A percentile compares a stretch with the other conserved stretches of the same genome.
Evolutionary conservation across 1,140 invertebrate genomes (phyloP).

Genomic region (Camponotus pennsylvanicus): DNA sequence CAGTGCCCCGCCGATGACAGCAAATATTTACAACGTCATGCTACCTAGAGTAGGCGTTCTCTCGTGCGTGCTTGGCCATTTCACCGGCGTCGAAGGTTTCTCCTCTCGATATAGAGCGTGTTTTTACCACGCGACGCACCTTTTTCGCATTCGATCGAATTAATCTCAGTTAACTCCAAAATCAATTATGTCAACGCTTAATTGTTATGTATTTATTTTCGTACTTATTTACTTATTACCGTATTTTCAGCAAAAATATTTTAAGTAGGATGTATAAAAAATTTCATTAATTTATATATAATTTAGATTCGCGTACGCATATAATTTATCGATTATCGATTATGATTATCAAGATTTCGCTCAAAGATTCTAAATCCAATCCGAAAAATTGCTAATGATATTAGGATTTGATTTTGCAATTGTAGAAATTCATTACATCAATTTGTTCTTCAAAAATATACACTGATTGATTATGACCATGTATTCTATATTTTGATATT

Average conservation of each 20-base stretch:
- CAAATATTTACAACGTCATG: constrained; percentile 82
- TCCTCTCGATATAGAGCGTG: constrained; percentile 9
- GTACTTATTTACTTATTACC: no score
- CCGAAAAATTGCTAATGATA: not conserved
- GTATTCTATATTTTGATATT: constrained; percentile 63
- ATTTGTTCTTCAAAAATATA: constrained; percentile 56
- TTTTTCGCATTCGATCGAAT: constrained; percentile 27
- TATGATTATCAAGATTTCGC: no score
- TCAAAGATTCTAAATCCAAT: not conserved
- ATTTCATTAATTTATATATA: constrained; percentile 22
- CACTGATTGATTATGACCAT: constrained; percentile 52
- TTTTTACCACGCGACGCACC: constrained; percentile 19
- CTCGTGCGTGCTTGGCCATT: constrained; percentile 33
- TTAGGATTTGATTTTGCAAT: constrained; percentile 35
- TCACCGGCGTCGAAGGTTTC: constrained; percentile 47
- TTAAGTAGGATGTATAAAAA: not conserved
- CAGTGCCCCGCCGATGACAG: constrained; percentile 76
- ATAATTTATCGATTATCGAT: constrained; percentile 3
- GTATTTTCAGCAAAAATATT: not conserved
- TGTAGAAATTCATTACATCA: constrained; percentile 39
- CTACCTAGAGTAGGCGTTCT: constrained; percentile 74
- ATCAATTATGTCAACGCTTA: constrained; percentile 34
- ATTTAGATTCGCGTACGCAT: not conserved
- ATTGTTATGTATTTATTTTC: not conserved
- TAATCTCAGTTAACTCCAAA: constrained; percentile 47